These are phyloP conservation scores for Eurystomus glaucurus DNA, from an alignment of 2,797 vertebrate species.

Conservation along the genomic window DNA sequence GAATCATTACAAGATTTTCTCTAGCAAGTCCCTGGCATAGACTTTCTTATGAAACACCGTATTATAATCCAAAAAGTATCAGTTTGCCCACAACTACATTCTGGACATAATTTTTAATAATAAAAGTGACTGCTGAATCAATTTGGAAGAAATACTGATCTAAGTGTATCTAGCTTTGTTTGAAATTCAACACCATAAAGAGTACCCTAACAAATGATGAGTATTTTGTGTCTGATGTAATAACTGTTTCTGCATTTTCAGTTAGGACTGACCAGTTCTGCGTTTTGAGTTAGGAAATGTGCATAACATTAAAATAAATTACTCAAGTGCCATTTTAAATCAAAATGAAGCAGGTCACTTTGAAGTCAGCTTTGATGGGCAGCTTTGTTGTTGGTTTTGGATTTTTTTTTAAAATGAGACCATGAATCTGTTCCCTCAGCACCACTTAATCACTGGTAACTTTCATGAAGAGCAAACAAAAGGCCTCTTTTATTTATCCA, in stretches of 20 bases:
- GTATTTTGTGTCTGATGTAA: background rate
- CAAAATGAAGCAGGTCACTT: slow-evolving; percentile 58
- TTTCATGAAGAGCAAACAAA: slow-evolving; percentile 67
- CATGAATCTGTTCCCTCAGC: slow-evolving; percentile 38
- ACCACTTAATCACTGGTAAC: slow-evolving; percentile 65
- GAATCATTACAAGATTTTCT: background rate
- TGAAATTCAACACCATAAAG: background rate
- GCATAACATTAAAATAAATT: slow-evolving; percentile 42
- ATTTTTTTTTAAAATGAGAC: background rate
- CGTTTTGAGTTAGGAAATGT: slow-evolving; percentile 54
- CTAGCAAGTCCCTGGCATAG: background rate
- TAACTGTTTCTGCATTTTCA: slow-evolving; percentile 16
- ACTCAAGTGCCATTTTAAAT: slow-evolving; percentile 50
- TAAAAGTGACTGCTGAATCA: background rate
- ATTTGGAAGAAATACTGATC: background rate
- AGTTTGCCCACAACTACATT: background rate
- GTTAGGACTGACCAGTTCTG: slow-evolving; percentile 1
- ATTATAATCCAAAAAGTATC: background rate
- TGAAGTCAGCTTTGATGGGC: slow-evolving; percentile 66
- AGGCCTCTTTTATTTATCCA: slow-evolving; percentile 70
- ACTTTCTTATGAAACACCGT: background rate
- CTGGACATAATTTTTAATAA: background rate
- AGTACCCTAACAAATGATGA: background rate
- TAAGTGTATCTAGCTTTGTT: background rate
- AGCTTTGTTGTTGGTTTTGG: background rate